These are phyloP conservation scores for Peromyscus melanophrys DNA, from an alignment of 2,797 vertebrate genomes.

Conservation along the genomic window DNA sequence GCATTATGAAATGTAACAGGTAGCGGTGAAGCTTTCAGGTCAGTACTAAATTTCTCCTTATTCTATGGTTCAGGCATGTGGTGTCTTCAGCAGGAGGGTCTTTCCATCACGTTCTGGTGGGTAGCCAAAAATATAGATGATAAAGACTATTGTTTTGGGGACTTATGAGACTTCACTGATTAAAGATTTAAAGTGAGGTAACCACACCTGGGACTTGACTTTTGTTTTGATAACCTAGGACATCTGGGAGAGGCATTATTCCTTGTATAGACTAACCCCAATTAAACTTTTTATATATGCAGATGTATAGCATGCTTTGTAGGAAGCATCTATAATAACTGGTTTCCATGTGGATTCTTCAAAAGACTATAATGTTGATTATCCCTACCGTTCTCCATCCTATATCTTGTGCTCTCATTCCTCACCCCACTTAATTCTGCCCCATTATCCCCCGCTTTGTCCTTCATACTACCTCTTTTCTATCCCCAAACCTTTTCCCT, in stretches of 20 bases:
- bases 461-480: neutral
- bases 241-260: neutral
- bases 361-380: neutral
- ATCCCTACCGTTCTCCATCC: neutral
- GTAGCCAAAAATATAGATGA: neutral
- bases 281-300: neutral
- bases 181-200: neutral
- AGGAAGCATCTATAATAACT: neutral
- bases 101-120: neutral
- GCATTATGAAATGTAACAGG: neutral
- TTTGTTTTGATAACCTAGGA: neutral
- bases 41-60: neutral
- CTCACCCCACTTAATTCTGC: neutral
- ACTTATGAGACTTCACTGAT: too few relatives aligned
- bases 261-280: neutral
- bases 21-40: neutral
- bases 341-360: neutral
- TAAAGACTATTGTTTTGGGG: neutral
- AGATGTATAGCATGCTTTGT: too few relatives aligned
- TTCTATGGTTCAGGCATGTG: neutral
- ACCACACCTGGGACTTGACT: neutral
- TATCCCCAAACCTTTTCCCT: neutral
- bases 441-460: neutral
- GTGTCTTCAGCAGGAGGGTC: neutral
- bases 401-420: too few relatives aligned